Evolutionary conservation across 1,140 invertebrate species (phyloP), one percentile per base, ranked within the genome.

Genomic region (Sycophila sp.): DNA sequence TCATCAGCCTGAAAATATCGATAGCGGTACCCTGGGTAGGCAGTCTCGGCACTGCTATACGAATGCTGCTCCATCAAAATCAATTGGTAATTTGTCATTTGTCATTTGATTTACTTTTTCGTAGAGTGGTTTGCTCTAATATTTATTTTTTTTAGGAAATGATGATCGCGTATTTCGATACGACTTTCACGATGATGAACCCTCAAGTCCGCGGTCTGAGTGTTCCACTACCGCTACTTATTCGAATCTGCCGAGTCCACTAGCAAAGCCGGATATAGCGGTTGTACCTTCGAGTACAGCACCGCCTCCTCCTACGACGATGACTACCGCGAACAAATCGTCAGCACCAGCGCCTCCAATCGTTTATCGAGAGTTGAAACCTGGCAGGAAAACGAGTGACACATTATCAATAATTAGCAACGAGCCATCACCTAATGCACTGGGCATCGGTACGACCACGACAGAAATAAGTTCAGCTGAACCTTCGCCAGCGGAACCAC

Each of bases 351-450:
- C 88, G 45, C 93, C 94, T 8, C 76, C 80, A 36, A 68, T 80
- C 49, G 73, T 78, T 0, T 92, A 96, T 79, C 87, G 94, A 15
- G 91, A 90, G 47, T 85, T 96, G 1, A 96, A 96, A 80, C 94
- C 94, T n/a, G 90, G 87, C 74, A 81, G 88, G 56, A 89, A 88
- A 77, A 81, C 87, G 10, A 91, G 89, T 45, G 90, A 91, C 72
- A 89, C 88, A 5, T 73, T 86, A 73, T 77, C 83, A 2, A 83
- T 81, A 47, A 84, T 83, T 5, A 82, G 88, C 80, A 75, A 85
- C 74, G 83, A 81, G 2, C 26, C 85, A 24, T 82, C 85, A 42
- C 30, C 86, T 26, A 82, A 85, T 56, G 79, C 77, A n/a, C 65
- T 71, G 36, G 24, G 73, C 7, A 68, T 75, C 30, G 13, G 6